Percentiles rank a stretch among this genome's conserved stretches.
These are phyloP conservation scores for Lepidostoma basale DNA, from an alignment of 1,140 invertebrate species.

Conservation along the genomic window DNA sequence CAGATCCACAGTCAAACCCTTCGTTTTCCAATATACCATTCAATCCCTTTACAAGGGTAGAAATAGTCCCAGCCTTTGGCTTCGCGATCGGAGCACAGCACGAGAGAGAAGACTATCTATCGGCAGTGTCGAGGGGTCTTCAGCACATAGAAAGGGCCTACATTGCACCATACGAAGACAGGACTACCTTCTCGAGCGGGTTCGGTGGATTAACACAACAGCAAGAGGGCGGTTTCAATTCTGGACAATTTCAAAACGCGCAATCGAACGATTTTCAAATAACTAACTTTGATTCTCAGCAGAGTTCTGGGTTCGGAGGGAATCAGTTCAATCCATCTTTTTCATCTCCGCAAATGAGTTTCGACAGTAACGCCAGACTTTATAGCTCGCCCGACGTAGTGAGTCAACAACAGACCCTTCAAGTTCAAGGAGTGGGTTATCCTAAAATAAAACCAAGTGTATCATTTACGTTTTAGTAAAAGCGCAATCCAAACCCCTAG, in stretches of 20 bases:
- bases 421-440: constrained; percentile 36
- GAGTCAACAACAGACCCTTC: constrained; percentile 17
- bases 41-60: constrained; percentile 28
- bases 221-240: no score
- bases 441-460: constrained; percentile 40
- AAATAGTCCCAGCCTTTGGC: constrained; percentile 43
- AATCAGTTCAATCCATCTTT: neutral
- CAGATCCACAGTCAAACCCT: neutral
- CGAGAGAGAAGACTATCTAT: constrained; percentile 37
- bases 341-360: neutral
- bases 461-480: constrained; percentile 39
- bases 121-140: constrained; percentile 24
- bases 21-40: neutral
- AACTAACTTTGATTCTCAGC: neutral
- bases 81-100: constrained; percentile 32
- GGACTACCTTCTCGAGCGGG: neutral
- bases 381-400: neutral
- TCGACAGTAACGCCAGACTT: neutral
- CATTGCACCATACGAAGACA: constrained; percentile 29
- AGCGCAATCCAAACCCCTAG: constrained; percentile 20
- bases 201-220: neutral
- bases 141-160: constrained; percentile 24
- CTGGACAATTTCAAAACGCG: neutral
- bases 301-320: constrained; percentile 1
- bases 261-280: neutral